Conservation (phyloP, 2,888 invertebrate genomes). For the Polyommatus icarus region DNA sequence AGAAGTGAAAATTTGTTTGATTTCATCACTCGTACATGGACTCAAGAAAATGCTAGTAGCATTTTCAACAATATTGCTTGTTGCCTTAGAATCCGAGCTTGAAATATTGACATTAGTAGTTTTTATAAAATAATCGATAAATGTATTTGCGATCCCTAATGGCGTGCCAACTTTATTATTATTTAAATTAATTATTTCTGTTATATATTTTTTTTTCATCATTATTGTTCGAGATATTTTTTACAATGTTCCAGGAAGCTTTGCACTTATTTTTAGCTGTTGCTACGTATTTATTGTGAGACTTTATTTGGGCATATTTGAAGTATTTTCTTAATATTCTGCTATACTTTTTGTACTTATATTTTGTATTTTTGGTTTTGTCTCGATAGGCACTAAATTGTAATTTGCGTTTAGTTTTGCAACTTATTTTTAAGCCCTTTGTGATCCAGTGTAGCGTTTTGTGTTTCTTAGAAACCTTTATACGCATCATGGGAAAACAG, state of each 20-base stretch:
- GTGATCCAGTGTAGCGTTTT: not conserved
- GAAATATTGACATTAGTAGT: not conserved
- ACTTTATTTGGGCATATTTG: not conserved
- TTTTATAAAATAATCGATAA: not conserved
- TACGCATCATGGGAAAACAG: not conserved
- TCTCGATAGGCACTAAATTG: not conserved
- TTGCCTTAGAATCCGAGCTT: not conserved
- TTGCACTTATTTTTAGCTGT: not conserved
- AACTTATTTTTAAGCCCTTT: not conserved
- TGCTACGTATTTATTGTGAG: too few species aligned
- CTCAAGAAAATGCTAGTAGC: not conserved
- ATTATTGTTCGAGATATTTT: not conserved
- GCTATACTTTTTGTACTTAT: not conserved
- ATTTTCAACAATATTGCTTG: not conserved
- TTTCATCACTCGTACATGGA: not conserved
- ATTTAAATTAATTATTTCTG: not conserved
- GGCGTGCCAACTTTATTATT: not conserved
- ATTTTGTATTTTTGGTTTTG: not conserved
- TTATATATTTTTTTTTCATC: not conserved
- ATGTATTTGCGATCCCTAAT: not conserved
- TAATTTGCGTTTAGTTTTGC: not conserved
- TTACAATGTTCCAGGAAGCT: not conserved
- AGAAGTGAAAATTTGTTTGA: not conserved
- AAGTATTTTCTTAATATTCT: too few species aligned
- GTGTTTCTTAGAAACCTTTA: not conserved